phyloP scores from a whole-genome alignment of 1,140 invertebrate species.

The Camponotus floridanus region DNA sequence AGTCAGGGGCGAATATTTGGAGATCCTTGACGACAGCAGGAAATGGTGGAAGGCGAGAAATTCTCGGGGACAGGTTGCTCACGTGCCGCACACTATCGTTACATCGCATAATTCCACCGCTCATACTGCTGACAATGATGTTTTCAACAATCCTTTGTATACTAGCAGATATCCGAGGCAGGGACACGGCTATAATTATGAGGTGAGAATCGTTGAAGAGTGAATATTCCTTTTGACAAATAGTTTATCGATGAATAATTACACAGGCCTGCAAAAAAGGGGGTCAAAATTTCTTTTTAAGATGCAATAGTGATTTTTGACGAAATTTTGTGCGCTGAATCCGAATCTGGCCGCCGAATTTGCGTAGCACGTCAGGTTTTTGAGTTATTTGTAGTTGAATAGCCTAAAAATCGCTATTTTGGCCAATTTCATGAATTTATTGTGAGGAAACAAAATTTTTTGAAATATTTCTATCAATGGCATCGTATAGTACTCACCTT shows the following conservation, averaged over 20 bases:
- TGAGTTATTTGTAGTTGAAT: too few relatives aligned
- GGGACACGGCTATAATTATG: slow-evolving; percentile 84
- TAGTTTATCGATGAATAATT: slow-evolving; percentile 17
- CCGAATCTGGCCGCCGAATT: too few relatives aligned
- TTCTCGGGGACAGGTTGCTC: slow-evolving; percentile 94
- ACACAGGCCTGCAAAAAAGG: too few relatives aligned
- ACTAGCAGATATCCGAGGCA: slow-evolving; percentile 85
- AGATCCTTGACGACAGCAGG: slow-evolving; percentile 97
- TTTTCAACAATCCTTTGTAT: slow-evolving; percentile 92
- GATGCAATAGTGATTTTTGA: too few relatives aligned
- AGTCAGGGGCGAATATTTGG: slow-evolving; percentile 97
- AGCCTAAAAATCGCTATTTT: too few relatives aligned
- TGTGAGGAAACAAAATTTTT: too few relatives aligned
- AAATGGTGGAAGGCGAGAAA: slow-evolving; percentile 99
- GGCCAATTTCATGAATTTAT: too few relatives aligned
- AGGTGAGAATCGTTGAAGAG: slow-evolving; percentile 75
- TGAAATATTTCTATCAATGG: too few relatives aligned
- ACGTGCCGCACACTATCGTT: slow-evolving; percentile 99
- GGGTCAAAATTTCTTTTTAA: too few relatives aligned
- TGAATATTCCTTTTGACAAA: background rate
- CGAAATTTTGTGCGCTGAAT: too few relatives aligned
- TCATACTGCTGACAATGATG: slow-evolving; percentile 86
- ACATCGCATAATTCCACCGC: slow-evolving; percentile 88
- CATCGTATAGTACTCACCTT: too few relatives aligned
- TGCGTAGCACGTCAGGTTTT: too few relatives aligned